These are phyloP conservation scores for Gymnothorax reevesii DNA, from an alignment of 2,797 vertebrate species.

Conservation along the genomic window DNA sequence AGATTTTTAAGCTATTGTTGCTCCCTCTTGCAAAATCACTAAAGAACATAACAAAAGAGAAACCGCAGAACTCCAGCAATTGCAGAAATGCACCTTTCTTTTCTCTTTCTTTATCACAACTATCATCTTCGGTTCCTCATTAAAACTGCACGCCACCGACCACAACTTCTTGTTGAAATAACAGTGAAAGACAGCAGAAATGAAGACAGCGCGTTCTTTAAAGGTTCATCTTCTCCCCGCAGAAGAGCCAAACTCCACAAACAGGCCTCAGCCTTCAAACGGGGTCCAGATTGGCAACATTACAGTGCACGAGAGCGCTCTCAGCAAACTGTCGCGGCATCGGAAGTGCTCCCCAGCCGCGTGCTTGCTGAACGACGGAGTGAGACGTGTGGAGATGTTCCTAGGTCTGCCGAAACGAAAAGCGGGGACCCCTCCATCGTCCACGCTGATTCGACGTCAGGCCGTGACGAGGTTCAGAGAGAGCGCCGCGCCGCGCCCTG, in stretches of 20 bases:
- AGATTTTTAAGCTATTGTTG: constrained; percentile 40
- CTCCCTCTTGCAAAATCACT: constrained; percentile 67
- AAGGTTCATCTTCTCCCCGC: background rate
- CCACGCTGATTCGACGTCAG: background rate
- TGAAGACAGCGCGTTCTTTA: background rate
- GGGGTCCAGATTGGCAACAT: background rate
- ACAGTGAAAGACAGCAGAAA: constrained; percentile 34
- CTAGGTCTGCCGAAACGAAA: constrained; percentile 3
- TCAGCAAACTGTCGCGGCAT: background rate
- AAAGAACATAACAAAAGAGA: constrained; percentile 46
- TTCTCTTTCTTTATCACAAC: constrained; percentile 49
- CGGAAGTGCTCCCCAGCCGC: background rate
- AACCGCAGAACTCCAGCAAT: constrained; percentile 45
- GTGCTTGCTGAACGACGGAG: too few species aligned
- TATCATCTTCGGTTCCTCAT: constrained; percentile 71
- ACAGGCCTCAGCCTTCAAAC: background rate
- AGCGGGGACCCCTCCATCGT: background rate
- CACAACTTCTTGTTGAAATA: constrained; percentile 69
- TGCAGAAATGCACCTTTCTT: constrained; percentile 54
- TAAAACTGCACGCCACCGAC: constrained; percentile 63
- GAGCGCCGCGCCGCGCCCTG: too few species aligned
- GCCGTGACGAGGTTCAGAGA: background rate
- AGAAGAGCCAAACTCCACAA: background rate
- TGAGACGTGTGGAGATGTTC: background rate
- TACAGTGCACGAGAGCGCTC: background rate